Percentiles rank a stretch among this genome's conserved stretches.
These are phyloP conservation scores for Diorhabda elongata DNA, from an alignment of 1,140 invertebrate species.

Conservation along the genomic window DNA sequence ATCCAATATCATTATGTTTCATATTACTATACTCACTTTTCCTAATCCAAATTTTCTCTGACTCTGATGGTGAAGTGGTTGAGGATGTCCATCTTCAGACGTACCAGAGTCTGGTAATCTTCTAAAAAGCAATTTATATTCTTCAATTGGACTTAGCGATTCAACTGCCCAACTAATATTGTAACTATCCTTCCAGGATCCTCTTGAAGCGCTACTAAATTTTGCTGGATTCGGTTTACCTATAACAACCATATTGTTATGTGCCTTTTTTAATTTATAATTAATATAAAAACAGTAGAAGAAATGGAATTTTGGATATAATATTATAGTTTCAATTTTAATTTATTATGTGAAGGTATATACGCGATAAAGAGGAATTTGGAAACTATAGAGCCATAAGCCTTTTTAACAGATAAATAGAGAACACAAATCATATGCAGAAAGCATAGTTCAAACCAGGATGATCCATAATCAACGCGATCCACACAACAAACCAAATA, in stretches of 20 bases:
- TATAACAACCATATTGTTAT: slow-evolving; percentile 17
- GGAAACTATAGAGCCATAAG: too few species aligned
- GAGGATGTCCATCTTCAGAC: slow-evolving; percentile 46
- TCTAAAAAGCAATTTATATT: slow-evolving; percentile 61
- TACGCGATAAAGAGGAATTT: background rate
- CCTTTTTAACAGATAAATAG: too few species aligned
- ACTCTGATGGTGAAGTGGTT: slow-evolving; percentile 49
- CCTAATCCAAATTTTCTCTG: slow-evolving; percentile 38
- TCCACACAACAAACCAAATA: too few species aligned
- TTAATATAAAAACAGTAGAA: background rate
- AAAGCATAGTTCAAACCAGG: too few species aligned
- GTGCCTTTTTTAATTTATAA: slow-evolving; percentile 4
- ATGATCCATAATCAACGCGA: too few species aligned
- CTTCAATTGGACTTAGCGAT: slow-evolving; percentile 60
- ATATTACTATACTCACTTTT: slow-evolving; percentile 25
- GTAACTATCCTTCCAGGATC: slow-evolving; percentile 60
- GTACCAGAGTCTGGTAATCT: slow-evolving; percentile 53
- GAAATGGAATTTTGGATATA: background rate
- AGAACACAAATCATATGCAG: too few species aligned
- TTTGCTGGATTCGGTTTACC: slow-evolving; percentile 58
- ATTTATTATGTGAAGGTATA: background rate
- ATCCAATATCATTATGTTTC: too few species aligned
- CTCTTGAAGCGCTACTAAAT: slow-evolving; percentile 59
- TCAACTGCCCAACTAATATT: slow-evolving; percentile 65
- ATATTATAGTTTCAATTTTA: background rate